A percentile compares a stretch with the other conserved stretches of the same genome.
Conservation (phyloP, 2,797 vertebrate genomes). For the Pseudomugil tenellus region DNA sequence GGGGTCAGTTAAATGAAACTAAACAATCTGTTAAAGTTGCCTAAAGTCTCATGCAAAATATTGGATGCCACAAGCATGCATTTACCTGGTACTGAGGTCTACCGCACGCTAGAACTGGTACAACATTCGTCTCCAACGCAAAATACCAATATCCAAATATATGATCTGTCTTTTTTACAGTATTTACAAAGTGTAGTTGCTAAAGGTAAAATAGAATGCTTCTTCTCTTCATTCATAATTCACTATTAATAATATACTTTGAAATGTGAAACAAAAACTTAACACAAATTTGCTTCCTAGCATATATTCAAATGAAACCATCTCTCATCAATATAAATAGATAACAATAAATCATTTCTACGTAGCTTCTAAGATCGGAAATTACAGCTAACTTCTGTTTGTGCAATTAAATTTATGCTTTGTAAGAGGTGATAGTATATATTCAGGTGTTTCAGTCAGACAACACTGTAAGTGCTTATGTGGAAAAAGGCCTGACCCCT, state of each 20-base stretch:
- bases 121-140: slow-evolving; percentile 82
- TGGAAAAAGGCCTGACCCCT: slow-evolving; percentile 62
- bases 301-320: slow-evolving; percentile 65
- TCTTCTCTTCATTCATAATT: slow-evolving; percentile 70
- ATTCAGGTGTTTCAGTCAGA: slow-evolving; percentile 59
- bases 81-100: slow-evolving; percentile 82
- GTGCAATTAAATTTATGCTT: slow-evolving; percentile 69
- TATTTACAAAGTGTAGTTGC: slow-evolving; percentile 83
- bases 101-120: slow-evolving; percentile 81
- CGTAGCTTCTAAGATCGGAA: slow-evolving; percentile 59
- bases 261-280: slow-evolving; percentile 61
- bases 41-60: slow-evolving; percentile 84
- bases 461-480: slow-evolving; percentile 61
- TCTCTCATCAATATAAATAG: slow-evolving; percentile 57
- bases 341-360: slow-evolving; percentile 59
- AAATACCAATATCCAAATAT: slow-evolving; percentile 86
- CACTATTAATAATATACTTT: slow-evolving; percentile 67
- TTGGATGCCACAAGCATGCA: slow-evolving; percentile 84
- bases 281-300: slow-evolving; percentile 57
- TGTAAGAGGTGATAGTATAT: slow-evolving; percentile 48
- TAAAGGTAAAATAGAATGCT: slow-evolving; percentile 80
- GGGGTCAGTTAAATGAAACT: slow-evolving; percentile 61
- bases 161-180: slow-evolving; percentile 85
- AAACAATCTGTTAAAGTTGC: slow-evolving; percentile 75
- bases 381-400: slow-evolving; percentile 53